Evolutionary conservation across 2,888 invertebrate genomes (phyloP).

Genomic region (Stenchaetothrips biformis): DNA sequence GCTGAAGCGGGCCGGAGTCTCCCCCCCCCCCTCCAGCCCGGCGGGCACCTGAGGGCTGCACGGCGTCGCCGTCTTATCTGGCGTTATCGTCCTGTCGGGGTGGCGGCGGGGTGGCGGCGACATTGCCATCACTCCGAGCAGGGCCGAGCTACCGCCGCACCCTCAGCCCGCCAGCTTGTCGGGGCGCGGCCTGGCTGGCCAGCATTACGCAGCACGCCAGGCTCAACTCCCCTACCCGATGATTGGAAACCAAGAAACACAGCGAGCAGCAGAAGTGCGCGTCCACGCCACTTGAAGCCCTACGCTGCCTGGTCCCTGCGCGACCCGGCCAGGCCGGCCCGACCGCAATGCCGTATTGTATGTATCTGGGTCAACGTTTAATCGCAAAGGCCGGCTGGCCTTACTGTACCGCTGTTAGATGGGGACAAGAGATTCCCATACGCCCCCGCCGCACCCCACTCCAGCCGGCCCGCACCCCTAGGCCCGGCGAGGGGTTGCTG

Average conservation of each 20-base stretch:
- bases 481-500: background rate
- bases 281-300: too few species aligned
- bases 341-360: conserved; percentile 17
- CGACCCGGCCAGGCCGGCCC: background rate
- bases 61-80: too few species aligned
- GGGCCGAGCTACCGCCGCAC: background rate
- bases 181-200: too few species aligned
- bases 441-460: background rate
- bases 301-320: too few species aligned
- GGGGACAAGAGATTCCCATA: conserved; percentile 16
- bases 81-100: background rate
- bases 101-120: background rate
- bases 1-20: too few species aligned
- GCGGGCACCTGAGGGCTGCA: too few species aligned
- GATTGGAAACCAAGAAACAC: too few species aligned
- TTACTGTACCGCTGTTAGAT: background rate
- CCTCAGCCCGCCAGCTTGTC: too few species aligned
- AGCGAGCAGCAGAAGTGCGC: too few species aligned
- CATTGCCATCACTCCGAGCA: background rate
- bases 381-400: background rate
- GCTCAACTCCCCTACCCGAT: too few species aligned
- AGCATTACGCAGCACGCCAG: too few species aligned
- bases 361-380: conserved; percentile 23
- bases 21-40: too few species aligned
- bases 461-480: background rate